Evolutionary conservation across 1,140 invertebrate species (phyloP).

Genomic region (Episyrphus balteatus): DNA sequence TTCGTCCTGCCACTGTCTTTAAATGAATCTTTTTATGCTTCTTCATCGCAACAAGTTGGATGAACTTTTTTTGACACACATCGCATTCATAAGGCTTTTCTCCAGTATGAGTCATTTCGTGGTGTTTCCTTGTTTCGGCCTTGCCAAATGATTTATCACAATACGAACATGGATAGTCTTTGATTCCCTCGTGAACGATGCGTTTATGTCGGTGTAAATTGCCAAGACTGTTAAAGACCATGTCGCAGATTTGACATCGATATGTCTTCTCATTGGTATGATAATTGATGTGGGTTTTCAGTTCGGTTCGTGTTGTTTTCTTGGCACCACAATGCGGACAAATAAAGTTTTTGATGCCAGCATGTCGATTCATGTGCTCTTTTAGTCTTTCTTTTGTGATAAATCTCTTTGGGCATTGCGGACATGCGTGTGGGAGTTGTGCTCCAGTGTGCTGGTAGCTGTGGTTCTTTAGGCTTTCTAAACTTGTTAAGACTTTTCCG

Average conservation of each 20-base stretch:
- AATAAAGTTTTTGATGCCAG: slow-evolving; percentile 33
- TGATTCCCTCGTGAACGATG: slow-evolving; percentile 33
- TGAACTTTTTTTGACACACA: slow-evolving; percentile 28
- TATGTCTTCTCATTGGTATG: slow-evolving; percentile 33
- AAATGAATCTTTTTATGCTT: slow-evolving; percentile 31
- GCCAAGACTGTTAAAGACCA: slow-evolving; percentile 30
- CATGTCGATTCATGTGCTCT: slow-evolving; percentile 31
- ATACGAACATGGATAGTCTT: slow-evolving; percentile 31
- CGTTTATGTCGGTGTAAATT: slow-evolving; percentile 33
- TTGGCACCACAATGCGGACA: slow-evolving; percentile 32
- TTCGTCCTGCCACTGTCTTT: slow-evolving; percentile 6
- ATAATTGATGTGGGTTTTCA: slow-evolving; percentile 34
- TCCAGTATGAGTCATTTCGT: slow-evolving; percentile 39
- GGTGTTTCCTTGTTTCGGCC: slow-evolving; percentile 31
- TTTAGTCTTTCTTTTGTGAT: slow-evolving; percentile 29
- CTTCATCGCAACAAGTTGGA: slow-evolving; percentile 29
- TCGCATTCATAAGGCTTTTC: slow-evolving; percentile 31
- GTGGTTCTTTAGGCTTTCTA: slow-evolving; percentile 37
- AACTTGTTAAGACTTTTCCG: slow-evolving; percentile 30
- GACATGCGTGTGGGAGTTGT: slow-evolving; percentile 44
- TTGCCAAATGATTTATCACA: slow-evolving; percentile 30
- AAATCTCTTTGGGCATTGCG: slow-evolving; percentile 41
- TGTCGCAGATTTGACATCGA: slow-evolving; percentile 29
- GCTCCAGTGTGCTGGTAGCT: slow-evolving; percentile 45
- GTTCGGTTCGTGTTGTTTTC: slow-evolving; percentile 31